phyloP scores from a whole-genome alignment of 2,888 invertebrate genomes.

The Anthrax anthrax region DNA sequence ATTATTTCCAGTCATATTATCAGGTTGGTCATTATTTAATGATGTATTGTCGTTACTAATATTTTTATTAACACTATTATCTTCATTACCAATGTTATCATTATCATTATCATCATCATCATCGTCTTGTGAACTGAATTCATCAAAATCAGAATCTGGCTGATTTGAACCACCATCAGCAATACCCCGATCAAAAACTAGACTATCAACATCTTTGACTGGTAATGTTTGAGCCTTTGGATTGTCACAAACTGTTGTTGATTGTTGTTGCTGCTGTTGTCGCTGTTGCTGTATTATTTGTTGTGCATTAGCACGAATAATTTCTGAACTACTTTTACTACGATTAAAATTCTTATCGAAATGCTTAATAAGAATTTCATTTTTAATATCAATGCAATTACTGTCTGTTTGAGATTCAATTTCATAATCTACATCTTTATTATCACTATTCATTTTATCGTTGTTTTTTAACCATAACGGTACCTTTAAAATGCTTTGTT shows the following conservation, averaged over 20 bases:
- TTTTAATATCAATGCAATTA: conserved; percentile 25
- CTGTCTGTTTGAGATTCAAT: conserved; percentile 13
- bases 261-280: not conserved
- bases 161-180: conserved; percentile 72
- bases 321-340: conserved; percentile 33
- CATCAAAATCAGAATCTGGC: conserved; percentile 76
- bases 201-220: conserved; percentile 13
- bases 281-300: not conserved
- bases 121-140: conserved; percentile 66
- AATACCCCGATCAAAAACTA: conserved; percentile 30
- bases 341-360: conserved; percentile 21
- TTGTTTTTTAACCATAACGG: conserved; percentile 34
- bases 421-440: conserved; percentile 14
- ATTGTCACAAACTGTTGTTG: not conserved
- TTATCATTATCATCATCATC: conserved; percentile 33
- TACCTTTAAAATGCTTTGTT: conserved; percentile 72
- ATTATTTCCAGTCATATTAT: conserved; percentile 10
- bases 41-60: conserved; percentile 6
- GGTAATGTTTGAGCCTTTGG: conserved; percentile 8
- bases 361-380: conserved; percentile 20
- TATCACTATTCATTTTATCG: conserved; percentile 19
- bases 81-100: not conserved
- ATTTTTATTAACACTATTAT: not conserved
- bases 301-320: conserved; percentile 13
- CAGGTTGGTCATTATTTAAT: conserved; percentile 16